Evolutionary conservation across 2,113 vertebrate genomes (phyloP), one percentile per base, ranked within the genome.

Genomic region (Psilopsiagon aymara): DNA sequence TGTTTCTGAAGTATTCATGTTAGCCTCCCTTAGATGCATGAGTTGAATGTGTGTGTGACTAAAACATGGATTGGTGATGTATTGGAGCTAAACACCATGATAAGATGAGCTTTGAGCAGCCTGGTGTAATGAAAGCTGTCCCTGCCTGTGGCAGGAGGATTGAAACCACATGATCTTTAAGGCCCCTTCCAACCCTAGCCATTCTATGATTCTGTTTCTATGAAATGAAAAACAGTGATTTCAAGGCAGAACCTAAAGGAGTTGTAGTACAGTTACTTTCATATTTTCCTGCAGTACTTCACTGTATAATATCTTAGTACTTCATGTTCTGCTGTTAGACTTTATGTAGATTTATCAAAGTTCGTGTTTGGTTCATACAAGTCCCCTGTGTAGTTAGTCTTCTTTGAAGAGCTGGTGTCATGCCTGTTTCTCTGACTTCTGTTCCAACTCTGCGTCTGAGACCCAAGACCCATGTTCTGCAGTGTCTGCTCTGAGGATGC

Each of bases 391-490:
- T n/a, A 47, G 16, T 52, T 51, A n/a, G 5, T n/a, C 4, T 49
- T 39, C 44, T 53, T 67, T 5, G 4, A 52, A 70, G 59, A 69
- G 11, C 1, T 53, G 35, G 5, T 66, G 55, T 2, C 55, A 24
- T 35, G 15, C 6, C 11, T 59, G 13, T 59, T 94, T 90, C 37
- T 82, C 16, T 67, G 44, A 7, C 25, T 84, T 73, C 39, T 35
- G 4, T 80, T 44, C 31, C 57, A 67, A 6, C 24, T 5, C 23
- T 55, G 29, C 2, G 1, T 73, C 60, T 2, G 4, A 41, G 41
- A 73, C 9, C 14, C 0, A 1, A 76, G 29, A 46, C 4, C 5
- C 0, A 0, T 1, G 3, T 44, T 86, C 60, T 86, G 24, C 24
- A 7, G 2, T 1, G 23, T 80, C 33, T 73, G 12, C 20, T 76